Evolutionary conservation across 2,797 vertebrate genomes (phyloP).

Genomic region (Jordanella pulchra): DNA sequence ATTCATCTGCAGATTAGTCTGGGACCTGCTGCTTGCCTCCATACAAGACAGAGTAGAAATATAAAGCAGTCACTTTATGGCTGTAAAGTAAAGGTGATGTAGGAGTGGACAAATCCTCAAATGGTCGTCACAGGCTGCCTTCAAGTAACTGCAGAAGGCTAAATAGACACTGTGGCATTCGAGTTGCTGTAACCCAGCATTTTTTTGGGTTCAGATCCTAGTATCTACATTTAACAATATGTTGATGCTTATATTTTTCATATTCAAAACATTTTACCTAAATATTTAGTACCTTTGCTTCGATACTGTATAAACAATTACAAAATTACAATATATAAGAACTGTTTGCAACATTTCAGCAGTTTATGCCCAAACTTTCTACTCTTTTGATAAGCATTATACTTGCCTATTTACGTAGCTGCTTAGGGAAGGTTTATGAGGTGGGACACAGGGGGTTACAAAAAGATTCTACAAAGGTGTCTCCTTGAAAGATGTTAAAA

Average conservation of each 20-base stretch:
- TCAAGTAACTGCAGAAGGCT: not conserved
- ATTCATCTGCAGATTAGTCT: slow-evolving; percentile 62
- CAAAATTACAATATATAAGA: too few relatives aligned
- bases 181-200: not conserved
- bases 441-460: too few relatives aligned
- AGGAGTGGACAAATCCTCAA: not conserved
- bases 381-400: too few relatives aligned
- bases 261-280: not conserved
- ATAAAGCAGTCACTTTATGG: slow-evolving; percentile 22
- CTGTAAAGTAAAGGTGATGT: not conserved
- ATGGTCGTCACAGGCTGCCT: not conserved
- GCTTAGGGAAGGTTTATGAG: too few relatives aligned
- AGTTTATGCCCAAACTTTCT: too few relatives aligned
- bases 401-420: too few relatives aligned
- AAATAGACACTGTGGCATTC: not conserved
- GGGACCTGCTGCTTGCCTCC: slow-evolving; percentile 43
- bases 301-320: not conserved
- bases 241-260: not conserved
- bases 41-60: slow-evolving; percentile 39
- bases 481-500: not conserved
- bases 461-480: too few relatives aligned
- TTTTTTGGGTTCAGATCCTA: not conserved
- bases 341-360: too few relatives aligned
- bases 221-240: not conserved
- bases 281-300: not conserved